A percentile compares a stretch with the other conserved stretches of the same genome.
phyloP scores from a whole-genome alignment of 2,113 vertebrate genomes.

The Onychostruthus taczanowskii region DNA sequence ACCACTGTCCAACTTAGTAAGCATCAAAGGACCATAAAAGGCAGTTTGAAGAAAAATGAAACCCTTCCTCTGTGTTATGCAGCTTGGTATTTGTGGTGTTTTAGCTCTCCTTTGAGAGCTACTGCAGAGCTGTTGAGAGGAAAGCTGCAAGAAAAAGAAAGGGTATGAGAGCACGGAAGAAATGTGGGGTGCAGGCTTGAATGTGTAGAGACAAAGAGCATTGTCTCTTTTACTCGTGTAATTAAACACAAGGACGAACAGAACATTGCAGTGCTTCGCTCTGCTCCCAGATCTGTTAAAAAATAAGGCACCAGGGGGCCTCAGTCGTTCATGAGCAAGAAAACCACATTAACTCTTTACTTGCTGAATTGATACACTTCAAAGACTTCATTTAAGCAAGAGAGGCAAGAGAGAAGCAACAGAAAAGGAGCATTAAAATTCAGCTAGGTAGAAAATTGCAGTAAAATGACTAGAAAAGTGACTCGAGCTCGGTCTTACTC shows the following conservation, averaged over 20 bases:
- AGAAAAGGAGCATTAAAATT: background rate
- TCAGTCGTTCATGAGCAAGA: background rate
- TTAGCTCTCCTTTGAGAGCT: background rate
- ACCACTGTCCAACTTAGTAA: background rate
- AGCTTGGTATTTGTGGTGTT: background rate
- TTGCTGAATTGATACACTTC: background rate
- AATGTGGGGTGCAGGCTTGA: background rate
- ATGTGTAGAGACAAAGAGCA: background rate
- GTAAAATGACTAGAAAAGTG: background rate
- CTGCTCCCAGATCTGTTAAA: background rate
- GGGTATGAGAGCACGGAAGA: background rate
- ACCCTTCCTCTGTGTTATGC: background rate
- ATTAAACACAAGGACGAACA: background rate
- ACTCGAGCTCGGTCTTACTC: background rate
- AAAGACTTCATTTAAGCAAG: background rate
- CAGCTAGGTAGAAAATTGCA: background rate
- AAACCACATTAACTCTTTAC: background rate
- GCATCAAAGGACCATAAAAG: background rate
- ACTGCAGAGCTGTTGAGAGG: background rate
- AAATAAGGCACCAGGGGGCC: slow-evolving; percentile 16
- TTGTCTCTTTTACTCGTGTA: background rate
- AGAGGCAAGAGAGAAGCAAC: background rate
- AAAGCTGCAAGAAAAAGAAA: background rate
- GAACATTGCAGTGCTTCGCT: background rate
- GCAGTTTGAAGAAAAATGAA: background rate